phyloP scores from a whole-genome alignment of 2,888 invertebrate species.

The Drosophila borborema region DNA sequence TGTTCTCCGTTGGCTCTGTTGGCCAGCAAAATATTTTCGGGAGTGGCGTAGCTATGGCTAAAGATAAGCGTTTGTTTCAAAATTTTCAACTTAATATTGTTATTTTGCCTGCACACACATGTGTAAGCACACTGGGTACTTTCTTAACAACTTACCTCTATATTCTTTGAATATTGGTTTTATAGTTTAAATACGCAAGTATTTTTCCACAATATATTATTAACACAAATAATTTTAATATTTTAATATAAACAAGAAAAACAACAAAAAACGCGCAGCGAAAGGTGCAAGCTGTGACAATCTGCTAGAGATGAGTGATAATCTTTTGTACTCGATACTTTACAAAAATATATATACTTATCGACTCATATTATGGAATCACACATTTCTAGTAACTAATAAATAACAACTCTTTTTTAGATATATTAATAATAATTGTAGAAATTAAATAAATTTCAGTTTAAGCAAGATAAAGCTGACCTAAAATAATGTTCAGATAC shows the following conservation, averaged over 20 bases:
- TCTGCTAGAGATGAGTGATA: slow-evolving; percentile 21
- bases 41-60: slow-evolving; percentile 54
- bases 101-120: slow-evolving; percentile 12
- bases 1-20: slow-evolving; percentile 30
- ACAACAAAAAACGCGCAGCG: slow-evolving; percentile 64
- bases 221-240: slow-evolving; percentile 29
- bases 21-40: slow-evolving; percentile 53
- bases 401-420: neutral
- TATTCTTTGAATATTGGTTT: slow-evolving; percentile 14
- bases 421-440: neutral
- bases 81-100: slow-evolving; percentile 17
- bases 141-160: slow-evolving; percentile 56
- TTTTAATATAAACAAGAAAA: slow-evolving; percentile 64
- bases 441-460: neutral
- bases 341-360: neutral
- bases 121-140: neutral
- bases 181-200: slow-evolving; percentile 6
- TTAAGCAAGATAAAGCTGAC: neutral
- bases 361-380: neutral
- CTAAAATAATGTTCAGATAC: neutral
- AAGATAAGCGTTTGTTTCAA: slow-evolving; percentile 48
- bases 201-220: slow-evolving; percentile 16
- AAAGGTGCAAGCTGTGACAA: slow-evolving; percentile 40
- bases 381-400: neutral
- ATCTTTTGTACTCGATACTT: slow-evolving; percentile 5